Evolutionary conservation across 1,140 invertebrate species (phyloP), one percentile per base, ranked within the genome.

Genomic region (Melitaea cinxia): DNA sequence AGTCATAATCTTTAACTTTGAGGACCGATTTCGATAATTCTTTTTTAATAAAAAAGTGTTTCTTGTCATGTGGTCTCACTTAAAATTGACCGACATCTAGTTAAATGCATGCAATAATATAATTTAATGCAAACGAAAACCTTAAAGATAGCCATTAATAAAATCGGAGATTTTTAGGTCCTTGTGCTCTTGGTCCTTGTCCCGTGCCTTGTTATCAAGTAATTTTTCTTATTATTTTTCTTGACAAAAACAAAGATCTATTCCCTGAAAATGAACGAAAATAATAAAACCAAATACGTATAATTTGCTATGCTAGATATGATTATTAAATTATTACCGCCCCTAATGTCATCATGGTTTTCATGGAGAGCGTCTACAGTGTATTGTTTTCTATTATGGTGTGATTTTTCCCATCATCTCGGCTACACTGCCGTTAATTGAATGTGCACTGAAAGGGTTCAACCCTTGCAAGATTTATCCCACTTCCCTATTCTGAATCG

Each of bases 401-500:
- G 71, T 68, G 73, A 78, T 78, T 78, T 78, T 76, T 76, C 71
- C 69, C 66, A 73, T 64, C 67, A 47, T 42, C 24, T 37, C 61
- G 42, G 72, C 39, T 58, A 60, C 58, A 35, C 64, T 69, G 66
- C 72, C 59, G 73, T 73, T 76, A 78, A 78, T 78, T 73, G 73
- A 78, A 78, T 73, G 71, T 75, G 68, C 66, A 73, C 49, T 28
- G 63, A 68, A 78, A 75, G 75, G 70, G 72, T 75, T 70, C 28
- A 57, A 56, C 74, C 71, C 67, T 73, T 69, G 65, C 45, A 64
- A 70, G 55, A 72, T 72, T 72, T 60, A 70, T 60, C 28, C 17
- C 19, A 37, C 26, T 12, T 26, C 19, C 70, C 39, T 66, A 73
- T 73, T 73, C 70, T 63, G 42, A 23, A 17, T 42, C 0, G 4